These are phyloP conservation scores for Cebus imitator DNA, from an alignment of 2,113 vertebrate genomes.

Conservation along the genomic window DNA sequence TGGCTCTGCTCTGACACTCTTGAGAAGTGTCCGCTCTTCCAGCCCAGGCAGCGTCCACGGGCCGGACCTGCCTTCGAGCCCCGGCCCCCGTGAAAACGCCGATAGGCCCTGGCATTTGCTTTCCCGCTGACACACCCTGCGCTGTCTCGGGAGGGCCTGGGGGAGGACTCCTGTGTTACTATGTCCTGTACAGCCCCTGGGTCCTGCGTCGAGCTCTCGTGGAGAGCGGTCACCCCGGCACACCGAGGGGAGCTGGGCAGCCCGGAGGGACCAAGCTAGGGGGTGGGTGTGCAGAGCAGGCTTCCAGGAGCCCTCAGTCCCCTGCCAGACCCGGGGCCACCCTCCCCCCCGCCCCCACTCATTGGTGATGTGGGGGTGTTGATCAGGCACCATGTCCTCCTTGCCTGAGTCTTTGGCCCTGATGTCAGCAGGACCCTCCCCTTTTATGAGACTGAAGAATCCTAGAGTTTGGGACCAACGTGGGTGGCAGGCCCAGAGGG, in stretches of 20 bases:
- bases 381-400: background rate
- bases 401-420: background rate
- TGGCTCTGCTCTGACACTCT: background rate
- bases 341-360: too few species aligned
- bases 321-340: background rate
- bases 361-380: background rate
- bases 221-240: background rate
- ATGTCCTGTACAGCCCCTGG: background rate
- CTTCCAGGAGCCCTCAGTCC: background rate
- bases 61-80: background rate
- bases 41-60: background rate
- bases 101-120: constrained; percentile 67
- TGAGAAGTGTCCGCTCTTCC: rapidly evolving
- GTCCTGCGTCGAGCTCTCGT: background rate
- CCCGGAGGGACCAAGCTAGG: background rate
- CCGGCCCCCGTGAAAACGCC: too few species aligned
- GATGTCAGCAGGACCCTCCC: too few species aligned
- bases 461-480: background rate
- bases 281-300: background rate
- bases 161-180: background rate
- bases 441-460: too few species aligned
- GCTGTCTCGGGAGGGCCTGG: constrained; percentile 75
- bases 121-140: constrained; percentile 44
- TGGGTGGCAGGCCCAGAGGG: too few species aligned
- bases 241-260: background rate